Conservation (phyloP, 2,888 invertebrate genomes). For the Caenorhabditis sp. region DNA sequence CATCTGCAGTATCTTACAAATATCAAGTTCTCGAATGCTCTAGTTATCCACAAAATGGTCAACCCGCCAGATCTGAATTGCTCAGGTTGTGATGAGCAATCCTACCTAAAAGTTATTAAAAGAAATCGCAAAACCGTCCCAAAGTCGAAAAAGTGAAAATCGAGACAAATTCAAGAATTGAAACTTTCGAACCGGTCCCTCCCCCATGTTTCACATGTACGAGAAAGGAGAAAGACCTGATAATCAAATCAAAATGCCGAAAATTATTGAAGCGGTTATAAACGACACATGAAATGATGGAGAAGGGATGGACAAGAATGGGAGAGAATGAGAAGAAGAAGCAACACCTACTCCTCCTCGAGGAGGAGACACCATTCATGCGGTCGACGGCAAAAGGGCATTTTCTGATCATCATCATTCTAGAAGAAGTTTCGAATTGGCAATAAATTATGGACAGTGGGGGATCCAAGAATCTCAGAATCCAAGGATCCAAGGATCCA, state of each 20-base stretch:
- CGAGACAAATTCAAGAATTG: neutral
- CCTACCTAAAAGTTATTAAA: no score
- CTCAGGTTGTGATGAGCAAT: no score
- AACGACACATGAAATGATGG: slow-evolving; percentile 11
- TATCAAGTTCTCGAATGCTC: no score
- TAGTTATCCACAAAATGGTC: no score
- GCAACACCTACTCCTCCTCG: slow-evolving; percentile 30
- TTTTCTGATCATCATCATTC: slow-evolving; percentile 5
- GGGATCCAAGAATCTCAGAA: no score
- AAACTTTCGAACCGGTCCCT: slow-evolving; percentile 51
- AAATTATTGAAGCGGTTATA: slow-evolving; percentile 61
- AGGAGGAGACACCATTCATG: neutral
- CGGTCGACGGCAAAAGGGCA: no score
- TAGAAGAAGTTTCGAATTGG: neutral
- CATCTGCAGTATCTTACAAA: no score
- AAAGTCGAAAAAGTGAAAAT: neutral
- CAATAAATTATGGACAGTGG: neutral
- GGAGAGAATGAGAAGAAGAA: slow-evolving; percentile 13
- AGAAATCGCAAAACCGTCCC: no score
- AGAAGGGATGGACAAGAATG: slow-evolving; percentile 2
- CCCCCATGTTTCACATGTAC: neutral
- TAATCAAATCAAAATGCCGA: slow-evolving; percentile 64
- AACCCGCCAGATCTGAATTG: no score
- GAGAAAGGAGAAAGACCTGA: slow-evolving; percentile 36
- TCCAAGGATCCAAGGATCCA: no score